These are phyloP conservation scores for Dryococelus australis DNA, from an alignment of 2,888 invertebrate species.

Conservation along the genomic window DNA sequence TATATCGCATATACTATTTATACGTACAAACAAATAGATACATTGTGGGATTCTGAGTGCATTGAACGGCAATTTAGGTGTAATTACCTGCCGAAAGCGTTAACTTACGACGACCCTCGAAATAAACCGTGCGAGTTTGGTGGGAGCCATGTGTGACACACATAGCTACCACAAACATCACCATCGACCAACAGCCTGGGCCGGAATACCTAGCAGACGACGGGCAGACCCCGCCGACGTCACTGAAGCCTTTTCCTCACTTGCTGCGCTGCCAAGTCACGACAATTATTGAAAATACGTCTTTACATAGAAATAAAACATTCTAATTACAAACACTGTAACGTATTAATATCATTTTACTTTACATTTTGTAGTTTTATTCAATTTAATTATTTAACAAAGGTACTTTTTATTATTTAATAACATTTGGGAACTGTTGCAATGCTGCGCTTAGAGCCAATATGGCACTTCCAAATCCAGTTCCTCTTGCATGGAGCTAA, in stretches of 20 bases:
- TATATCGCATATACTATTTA: constrained; percentile 47
- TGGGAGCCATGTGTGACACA: constrained; percentile 58
- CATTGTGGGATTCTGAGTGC: background rate
- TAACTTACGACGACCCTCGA: constrained; percentile 44
- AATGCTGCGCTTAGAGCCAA: background rate
- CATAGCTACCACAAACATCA: constrained; percentile 54
- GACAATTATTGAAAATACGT: background rate
- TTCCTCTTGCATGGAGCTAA: background rate
- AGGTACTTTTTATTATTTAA: no score
- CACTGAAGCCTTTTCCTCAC: constrained; percentile 45
- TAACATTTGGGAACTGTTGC: background rate
- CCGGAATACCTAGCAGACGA: constrained; percentile 48
- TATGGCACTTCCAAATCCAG: background rate
- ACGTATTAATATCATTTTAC: no score
- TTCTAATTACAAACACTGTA: background rate
- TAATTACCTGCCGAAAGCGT: constrained; percentile 53
- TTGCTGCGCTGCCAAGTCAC: constrained; percentile 39
- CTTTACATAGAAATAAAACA: background rate
- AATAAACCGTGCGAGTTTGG: constrained; percentile 34
- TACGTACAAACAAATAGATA: constrained; percentile 17
- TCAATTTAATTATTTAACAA: no score
- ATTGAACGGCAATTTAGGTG: background rate
- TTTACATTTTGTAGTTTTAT: no score
- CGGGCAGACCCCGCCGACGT: constrained; percentile 43
- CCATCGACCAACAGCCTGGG: constrained; percentile 53